phyloP scores from a whole-genome alignment of 2,113 vertebrate genomes.

The Coryphaenoides rupestris region DNA sequence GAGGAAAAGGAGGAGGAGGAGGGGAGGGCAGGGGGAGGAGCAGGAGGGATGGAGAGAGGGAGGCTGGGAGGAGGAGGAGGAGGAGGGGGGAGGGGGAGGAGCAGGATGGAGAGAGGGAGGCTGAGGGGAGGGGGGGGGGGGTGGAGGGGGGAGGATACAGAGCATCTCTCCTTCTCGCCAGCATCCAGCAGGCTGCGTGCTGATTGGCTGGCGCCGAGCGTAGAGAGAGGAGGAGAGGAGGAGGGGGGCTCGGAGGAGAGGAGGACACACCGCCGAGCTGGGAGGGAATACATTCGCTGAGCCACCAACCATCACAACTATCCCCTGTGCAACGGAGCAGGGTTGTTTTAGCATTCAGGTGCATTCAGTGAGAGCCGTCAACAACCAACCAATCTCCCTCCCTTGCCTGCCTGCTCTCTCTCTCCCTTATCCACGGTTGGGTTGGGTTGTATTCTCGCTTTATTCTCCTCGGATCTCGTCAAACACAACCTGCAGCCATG shows the following conservation, averaged over 20 bases:
- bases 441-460: slow-evolving; percentile 27
- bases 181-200: slow-evolving; percentile 42
- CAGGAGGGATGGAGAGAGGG: slow-evolving; percentile 22
- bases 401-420: neutral
- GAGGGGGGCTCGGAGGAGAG: slow-evolving; percentile 51
- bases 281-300: slow-evolving; percentile 59
- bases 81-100: slow-evolving; percentile 71
- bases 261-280: slow-evolving; percentile 45
- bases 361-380: neutral
- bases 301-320: slow-evolving; percentile 52
- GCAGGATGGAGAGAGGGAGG: slow-evolving; percentile 41
- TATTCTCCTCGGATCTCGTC: slow-evolving; percentile 19
- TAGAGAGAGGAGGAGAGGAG: slow-evolving; percentile 61
- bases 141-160: slow-evolving; percentile 47
- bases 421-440: too few species aligned
- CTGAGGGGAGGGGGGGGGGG: slow-evolving; percentile 21
- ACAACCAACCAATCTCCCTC: neutral
- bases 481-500: slow-evolving; percentile 76
- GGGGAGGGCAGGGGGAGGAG: slow-evolving; percentile 23
- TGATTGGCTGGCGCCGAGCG: slow-evolving; percentile 61
- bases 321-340: slow-evolving; percentile 47
- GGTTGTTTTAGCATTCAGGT: slow-evolving; percentile 5
- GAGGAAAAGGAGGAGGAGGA: slow-evolving; percentile 39
- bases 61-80: slow-evolving; percentile 59
- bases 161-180: too few species aligned